Percentiles rank a stretch among this genome's conserved stretches.
phyloP scores from a whole-genome alignment of 1,140 invertebrate genomes.

The Chlorops oryzae region DNA sequence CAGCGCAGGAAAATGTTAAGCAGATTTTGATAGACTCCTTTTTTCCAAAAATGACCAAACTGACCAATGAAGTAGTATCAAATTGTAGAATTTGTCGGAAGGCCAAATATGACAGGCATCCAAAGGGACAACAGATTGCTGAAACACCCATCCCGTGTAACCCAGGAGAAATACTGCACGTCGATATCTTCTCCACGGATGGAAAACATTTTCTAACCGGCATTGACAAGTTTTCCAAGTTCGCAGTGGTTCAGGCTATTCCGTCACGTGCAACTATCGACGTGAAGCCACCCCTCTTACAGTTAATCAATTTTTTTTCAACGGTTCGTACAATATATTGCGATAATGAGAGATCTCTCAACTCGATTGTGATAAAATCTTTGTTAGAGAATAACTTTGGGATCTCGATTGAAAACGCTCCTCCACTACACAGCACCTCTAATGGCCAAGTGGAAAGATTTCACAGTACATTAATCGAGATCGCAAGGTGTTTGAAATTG shows the following conservation, averaged over 20 bases:
- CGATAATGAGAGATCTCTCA: too few relatives aligned
- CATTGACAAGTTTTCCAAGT: too few relatives aligned
- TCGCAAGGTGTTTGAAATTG: slow-evolving; percentile 17
- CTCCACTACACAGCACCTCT: slow-evolving; percentile 14
- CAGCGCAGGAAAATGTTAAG: slow-evolving; percentile 16
- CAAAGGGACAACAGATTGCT: too few relatives aligned
- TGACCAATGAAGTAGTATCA: slow-evolving; percentile 11
- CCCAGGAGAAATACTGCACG: too few relatives aligned
- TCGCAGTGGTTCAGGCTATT: too few relatives aligned
- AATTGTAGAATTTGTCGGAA: slow-evolving; percentile 20
- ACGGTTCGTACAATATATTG: not conserved
- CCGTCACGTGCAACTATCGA: slow-evolving; percentile 13
- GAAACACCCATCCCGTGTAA: too few relatives aligned
- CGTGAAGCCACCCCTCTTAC: slow-evolving; percentile 8
- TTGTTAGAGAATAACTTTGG: slow-evolving; percentile 11
- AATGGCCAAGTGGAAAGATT: slow-evolving; percentile 21
- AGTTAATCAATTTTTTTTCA: slow-evolving; percentile 16
- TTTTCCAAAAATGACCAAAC: slow-evolving; percentile 18
- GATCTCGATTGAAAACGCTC: slow-evolving; percentile 4
- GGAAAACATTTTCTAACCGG: too few relatives aligned
- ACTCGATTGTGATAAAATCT: not conserved
- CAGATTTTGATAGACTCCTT: too few relatives aligned
- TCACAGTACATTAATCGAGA: slow-evolving; percentile 17
- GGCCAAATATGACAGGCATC: slow-evolving; percentile 6
- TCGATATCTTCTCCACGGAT: too few relatives aligned